phyloP scores from a whole-genome alignment of 2,888 invertebrate species.

The Lacanobia oleracea region DNA sequence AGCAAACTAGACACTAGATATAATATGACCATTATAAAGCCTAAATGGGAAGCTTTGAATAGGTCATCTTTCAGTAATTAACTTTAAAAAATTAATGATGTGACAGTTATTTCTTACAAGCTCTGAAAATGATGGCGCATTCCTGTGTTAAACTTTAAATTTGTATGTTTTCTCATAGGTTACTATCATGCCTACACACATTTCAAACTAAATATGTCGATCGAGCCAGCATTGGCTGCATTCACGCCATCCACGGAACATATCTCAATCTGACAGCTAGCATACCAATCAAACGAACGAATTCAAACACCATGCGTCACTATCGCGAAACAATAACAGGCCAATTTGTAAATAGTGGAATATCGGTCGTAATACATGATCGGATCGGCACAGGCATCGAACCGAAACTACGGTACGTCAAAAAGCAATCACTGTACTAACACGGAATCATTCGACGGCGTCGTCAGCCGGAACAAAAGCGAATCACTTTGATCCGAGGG shows the following conservation, averaged over 20 bases:
- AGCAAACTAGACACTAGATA: neutral
- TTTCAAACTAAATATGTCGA: constrained; percentile 1
- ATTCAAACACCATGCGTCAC: constrained; percentile 57
- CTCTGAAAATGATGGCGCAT: too few species aligned
- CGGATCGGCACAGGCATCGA: constrained; percentile 67
- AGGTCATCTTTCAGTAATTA: too few species aligned
- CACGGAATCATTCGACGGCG: constrained; percentile 81
- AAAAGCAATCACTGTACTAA: constrained; percentile 85
- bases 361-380: constrained; percentile 65
- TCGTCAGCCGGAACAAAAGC: constrained; percentile 85
- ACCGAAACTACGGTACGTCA: constrained; percentile 75
- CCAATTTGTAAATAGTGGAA: constrained; percentile 67
- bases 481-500: constrained; percentile 84
- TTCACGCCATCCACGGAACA: constrained; percentile 16
- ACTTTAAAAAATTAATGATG: too few species aligned
- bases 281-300: constrained; percentile 46
- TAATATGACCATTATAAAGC: neutral
- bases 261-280: constrained; percentile 34
- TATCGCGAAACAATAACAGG: constrained; percentile 66
- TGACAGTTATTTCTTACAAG: too few species aligned
- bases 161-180: neutral
- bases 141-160: neutral
- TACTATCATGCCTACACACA: neutral
- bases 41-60: neutral
- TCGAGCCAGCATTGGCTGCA: constrained; percentile 9